These are phyloP conservation scores for Turritopsis rubra DNA, from an alignment of 30 jellyfish, hydroid and myxozoan genomes.

Conservation along the genomic window DNA sequence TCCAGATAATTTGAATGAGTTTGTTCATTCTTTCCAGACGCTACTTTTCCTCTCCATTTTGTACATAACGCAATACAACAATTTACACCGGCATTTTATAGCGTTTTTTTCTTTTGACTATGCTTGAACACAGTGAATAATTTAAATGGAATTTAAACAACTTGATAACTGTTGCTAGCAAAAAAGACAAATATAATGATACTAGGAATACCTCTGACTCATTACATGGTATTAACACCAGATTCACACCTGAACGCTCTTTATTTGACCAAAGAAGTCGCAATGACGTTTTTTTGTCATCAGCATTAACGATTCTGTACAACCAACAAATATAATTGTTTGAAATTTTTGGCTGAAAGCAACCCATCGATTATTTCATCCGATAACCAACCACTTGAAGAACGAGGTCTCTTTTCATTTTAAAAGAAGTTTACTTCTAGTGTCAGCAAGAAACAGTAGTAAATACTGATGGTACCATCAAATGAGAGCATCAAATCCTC, in stretches of 20 bases:
- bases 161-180: too few species aligned
- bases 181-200: background rate
- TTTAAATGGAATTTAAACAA: too few species aligned
- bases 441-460: background rate
- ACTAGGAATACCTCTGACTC: background rate
- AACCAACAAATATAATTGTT: background rate
- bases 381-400: background rate
- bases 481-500: background rate
- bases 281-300: background rate
- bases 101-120: too few species aligned
- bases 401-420: background rate
- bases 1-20: too few species aligned
- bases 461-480: background rate
- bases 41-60: too few species aligned
- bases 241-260: background rate
- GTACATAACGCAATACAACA: too few species aligned
- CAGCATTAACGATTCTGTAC: background rate
- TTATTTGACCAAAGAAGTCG: background rate
- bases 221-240: background rate
- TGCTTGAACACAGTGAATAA: too few species aligned
- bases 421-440: background rate
- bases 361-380: background rate
- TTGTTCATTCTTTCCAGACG: too few species aligned
- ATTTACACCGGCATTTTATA: too few species aligned
- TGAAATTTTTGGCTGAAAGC: background rate